These are phyloP conservation scores for Parelbella ahira DNA, from an alignment of 2,888 invertebrate genomes.

Conservation along the genomic window DNA sequence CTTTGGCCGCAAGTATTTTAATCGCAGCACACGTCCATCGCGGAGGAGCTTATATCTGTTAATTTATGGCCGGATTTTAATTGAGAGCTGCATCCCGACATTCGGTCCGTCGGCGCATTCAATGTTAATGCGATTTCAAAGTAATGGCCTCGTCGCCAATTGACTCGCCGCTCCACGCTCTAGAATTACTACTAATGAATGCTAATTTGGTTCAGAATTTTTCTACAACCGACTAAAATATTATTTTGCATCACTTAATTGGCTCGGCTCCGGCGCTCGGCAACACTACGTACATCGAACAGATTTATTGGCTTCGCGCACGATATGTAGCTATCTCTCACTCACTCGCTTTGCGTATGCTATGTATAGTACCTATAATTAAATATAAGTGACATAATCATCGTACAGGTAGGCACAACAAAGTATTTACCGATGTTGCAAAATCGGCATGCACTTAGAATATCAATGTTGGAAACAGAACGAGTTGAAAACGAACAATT, in stretches of 20 bases:
- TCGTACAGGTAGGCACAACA: no score
- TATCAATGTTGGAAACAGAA: conserved; percentile 3
- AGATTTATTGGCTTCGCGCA: conserved; percentile 25
- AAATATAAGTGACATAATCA: no score
- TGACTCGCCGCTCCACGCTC: conserved; percentile 5
- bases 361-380: no score
- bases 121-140: conserved; percentile 69
- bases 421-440: no score
- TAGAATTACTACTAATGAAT: conserved; percentile 26
- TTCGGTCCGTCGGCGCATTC: conserved; percentile 55
- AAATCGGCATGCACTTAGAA: conserved; percentile 14
- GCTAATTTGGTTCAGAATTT: conserved; percentile 27
- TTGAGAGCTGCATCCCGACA: conserved; percentile 54
- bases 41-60: conserved; percentile 43
- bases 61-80: conserved; percentile 74
- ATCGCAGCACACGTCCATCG: conserved; percentile 23
- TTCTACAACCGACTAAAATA: conserved; percentile 16
- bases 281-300: conserved; percentile 8
- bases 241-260: conserved; percentile 27
- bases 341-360: no score
- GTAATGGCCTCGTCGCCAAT: conserved; percentile 49
- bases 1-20: no score
- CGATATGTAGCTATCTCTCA: background rate
- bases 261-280: conserved; percentile 12
- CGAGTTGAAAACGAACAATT: background rate